Conservation (phyloP, 2,797 vertebrate species). For the Pseudomugil gertrudae region DNA sequence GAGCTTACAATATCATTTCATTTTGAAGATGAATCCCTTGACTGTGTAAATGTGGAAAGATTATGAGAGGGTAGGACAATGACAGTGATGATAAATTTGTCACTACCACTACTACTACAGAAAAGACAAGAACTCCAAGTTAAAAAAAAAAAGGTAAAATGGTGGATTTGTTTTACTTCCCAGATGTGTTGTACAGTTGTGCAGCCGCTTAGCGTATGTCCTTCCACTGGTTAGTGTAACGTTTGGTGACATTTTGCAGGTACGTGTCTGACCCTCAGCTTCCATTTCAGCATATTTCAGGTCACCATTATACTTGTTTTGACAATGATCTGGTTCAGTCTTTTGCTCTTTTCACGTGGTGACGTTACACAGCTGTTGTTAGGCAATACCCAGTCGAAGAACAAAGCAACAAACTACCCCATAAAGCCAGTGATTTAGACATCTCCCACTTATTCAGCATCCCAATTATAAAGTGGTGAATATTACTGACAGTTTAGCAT, state of each 20-base stretch:
- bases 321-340: not conserved
- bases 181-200: not conserved
- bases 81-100: not conserved
- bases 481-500: not conserved
- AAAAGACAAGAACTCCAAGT: not conserved
- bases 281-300: not conserved
- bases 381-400: not conserved
- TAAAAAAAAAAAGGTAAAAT: not conserved
- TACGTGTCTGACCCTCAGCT: too few species aligned
- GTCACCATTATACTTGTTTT: not conserved
- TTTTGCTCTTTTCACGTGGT: not conserved
- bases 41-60: not conserved
- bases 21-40: not conserved
- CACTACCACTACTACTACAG: not conserved
- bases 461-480: not conserved
- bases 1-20: not conserved
- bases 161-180: not conserved
- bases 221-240: not conserved
- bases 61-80: not conserved
- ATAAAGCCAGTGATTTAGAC: not conserved
- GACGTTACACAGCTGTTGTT: not conserved
- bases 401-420: not conserved
- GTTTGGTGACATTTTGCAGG: slow-evolving; percentile 7
- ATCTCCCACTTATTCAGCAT: not conserved
- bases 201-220: not conserved